A percentile compares a stretch with the other conserved stretches of the same genome.
Conservation (phyloP, 1,140 invertebrate genomes). For the Maconellicoccus hirsutus region DNA sequence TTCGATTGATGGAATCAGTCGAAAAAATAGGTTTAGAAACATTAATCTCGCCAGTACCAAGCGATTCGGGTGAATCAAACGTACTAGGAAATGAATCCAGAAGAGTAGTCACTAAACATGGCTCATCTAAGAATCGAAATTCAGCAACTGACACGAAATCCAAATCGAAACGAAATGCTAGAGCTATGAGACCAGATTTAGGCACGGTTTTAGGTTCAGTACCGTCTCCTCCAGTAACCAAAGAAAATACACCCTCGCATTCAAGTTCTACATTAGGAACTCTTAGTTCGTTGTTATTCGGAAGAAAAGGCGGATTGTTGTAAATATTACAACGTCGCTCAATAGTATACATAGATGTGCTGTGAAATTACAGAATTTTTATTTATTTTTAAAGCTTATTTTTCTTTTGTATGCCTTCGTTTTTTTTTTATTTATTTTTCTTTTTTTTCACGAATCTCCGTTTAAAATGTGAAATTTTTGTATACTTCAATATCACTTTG, state of each 20-base stretch:
- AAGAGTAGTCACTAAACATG: conserved; percentile 42
- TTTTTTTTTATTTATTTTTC: background rate
- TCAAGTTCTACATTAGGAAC: conserved; percentile 52
- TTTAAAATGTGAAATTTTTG: background rate
- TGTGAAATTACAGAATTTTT: conserved; percentile 9
- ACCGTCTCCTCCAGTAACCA: conserved; percentile 34
- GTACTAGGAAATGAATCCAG: conserved; percentile 31
- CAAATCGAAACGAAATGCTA: conserved; percentile 25
- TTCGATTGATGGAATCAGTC: conserved; percentile 51
- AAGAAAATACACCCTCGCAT: conserved; percentile 11
- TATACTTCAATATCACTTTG: background rate
- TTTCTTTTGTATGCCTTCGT: background rate
- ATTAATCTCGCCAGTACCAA: conserved; percentile 45
- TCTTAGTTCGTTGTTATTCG: conserved; percentile 66
- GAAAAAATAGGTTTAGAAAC: conserved; percentile 54
- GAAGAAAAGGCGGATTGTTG: conserved; percentile 65
- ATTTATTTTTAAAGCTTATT: conserved; percentile 6
- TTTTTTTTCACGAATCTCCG: background rate
- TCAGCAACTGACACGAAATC: conserved; percentile 34
- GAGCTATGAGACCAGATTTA: conserved; percentile 34
- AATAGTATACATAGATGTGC: background rate
- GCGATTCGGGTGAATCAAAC: conserved; percentile 30
- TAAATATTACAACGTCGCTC: conserved; percentile 36
- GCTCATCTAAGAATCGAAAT: conserved; percentile 28
- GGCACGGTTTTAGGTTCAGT: conserved; percentile 31